Evolutionary conservation across 2,113 vertebrate species (phyloP).

Genomic region (Noturus placidus): DNA sequence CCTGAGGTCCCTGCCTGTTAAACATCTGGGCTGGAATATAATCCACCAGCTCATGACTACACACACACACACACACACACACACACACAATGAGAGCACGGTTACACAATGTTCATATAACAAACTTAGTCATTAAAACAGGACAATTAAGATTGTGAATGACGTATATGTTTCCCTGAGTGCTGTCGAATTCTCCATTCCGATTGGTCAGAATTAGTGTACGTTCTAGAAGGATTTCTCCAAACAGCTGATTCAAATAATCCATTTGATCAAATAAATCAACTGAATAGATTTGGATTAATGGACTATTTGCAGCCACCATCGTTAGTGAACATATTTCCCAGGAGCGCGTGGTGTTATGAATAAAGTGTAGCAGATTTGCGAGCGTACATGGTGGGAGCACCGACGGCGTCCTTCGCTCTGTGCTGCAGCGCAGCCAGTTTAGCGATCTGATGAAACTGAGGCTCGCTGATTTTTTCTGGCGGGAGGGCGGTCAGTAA

Average conservation of each 20-base stretch:
- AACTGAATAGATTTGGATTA: no score
- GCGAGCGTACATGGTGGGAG: constrained; percentile 79
- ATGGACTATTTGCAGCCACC: no score
- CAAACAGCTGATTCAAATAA: no score
- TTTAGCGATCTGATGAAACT: constrained; percentile 86
- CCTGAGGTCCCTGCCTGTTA: constrained; percentile 75
- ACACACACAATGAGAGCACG: neutral
- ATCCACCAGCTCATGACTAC: constrained; percentile 87
- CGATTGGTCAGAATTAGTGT: neutral
- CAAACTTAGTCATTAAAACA: neutral
- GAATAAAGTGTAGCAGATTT: neutral
- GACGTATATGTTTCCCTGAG: neutral
- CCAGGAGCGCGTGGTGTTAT: neutral
- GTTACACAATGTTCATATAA: neutral
- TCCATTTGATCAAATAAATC: no score
- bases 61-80: constrained; percentile 41
- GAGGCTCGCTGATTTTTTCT: constrained; percentile 79
- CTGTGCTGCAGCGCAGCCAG: constrained; percentile 90
- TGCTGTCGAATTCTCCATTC: neutral
- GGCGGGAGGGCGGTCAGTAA: constrained; percentile 80
- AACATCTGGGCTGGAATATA: constrained; percentile 87
- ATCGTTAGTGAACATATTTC: neutral
- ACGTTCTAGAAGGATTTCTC: no score
- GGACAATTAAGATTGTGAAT: neutral
- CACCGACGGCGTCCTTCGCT: constrained; percentile 80